A percentile compares a stretch with the other conserved stretches of the same genome.
These are phyloP conservation scores for Setophaga petechia DNA, from an alignment of 2,113 vertebrate species.

Conservation along the genomic window DNA sequence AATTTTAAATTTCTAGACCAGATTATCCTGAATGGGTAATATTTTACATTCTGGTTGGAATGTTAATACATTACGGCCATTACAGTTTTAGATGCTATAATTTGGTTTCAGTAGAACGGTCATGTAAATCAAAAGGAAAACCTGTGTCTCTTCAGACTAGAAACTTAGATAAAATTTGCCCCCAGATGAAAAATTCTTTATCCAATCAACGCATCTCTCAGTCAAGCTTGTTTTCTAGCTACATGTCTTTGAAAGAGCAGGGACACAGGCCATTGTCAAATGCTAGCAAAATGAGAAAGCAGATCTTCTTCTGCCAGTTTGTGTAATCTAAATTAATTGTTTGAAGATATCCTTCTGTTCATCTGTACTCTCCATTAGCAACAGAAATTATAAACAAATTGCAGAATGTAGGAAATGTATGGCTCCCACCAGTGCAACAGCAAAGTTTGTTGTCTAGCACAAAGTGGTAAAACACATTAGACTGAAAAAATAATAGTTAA, in stretches of 20 bases:
- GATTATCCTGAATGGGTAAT: conserved; percentile 47
- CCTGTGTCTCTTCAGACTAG: conserved; percentile 53
- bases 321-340: not conserved
- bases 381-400: conserved; percentile 4
- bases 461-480: not conserved
- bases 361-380: not conserved
- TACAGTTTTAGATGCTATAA: conserved; percentile 5
- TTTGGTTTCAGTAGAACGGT: conserved; percentile 53
- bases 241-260: not conserved
- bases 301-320: not conserved
- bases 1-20: conserved; percentile 26
- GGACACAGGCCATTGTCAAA: not conserved
- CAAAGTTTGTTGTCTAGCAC: not conserved
- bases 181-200: conserved; percentile 55
- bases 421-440: not conserved
- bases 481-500: not conserved
- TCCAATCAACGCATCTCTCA: conserved; percentile 51
- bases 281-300: conserved; percentile 28
- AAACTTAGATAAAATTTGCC: conserved; percentile 60
- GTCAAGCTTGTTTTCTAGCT: conserved; percentile 28
- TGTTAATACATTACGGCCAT: conserved; percentile 41
- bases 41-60: conserved; percentile 60
- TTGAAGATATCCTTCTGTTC: not conserved
- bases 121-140: conserved; percentile 69
- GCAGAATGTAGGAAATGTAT: not conserved